Evolutionary conservation across 2,888 invertebrate species (phyloP).

Genomic region (Caenorhabditis sp.): DNA sequence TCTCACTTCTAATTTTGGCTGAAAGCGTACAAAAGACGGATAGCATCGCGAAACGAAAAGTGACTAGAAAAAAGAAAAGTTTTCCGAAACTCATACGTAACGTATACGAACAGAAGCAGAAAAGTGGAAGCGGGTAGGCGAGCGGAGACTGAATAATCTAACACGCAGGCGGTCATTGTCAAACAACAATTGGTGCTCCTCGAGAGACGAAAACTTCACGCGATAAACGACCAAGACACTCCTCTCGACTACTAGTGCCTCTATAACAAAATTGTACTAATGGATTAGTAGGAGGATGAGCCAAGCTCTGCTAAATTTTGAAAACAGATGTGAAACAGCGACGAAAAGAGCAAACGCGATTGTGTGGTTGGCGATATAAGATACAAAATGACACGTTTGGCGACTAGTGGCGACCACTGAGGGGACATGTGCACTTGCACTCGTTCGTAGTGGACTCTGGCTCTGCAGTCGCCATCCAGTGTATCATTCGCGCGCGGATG

Average conservation of each 20-base stretch:
- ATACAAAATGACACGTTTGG: too few relatives aligned
- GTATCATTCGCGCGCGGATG: conserved; percentile 38
- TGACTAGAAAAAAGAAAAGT: conserved; percentile 10
- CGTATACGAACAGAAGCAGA: conserved; percentile 34
- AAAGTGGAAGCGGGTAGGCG: conserved; percentile 16
- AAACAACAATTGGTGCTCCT: conserved; percentile 50
- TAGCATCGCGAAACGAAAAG: conserved; percentile 5
- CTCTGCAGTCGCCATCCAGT: conserved; percentile 32
- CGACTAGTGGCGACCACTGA: conserved; percentile 10
- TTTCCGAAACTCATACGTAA: conserved; percentile 14
- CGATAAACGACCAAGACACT: conserved; percentile 12
- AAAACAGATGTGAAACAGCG: conserved; percentile 18
- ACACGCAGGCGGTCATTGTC: conserved; percentile 36
- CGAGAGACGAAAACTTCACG: conserved; percentile 26
- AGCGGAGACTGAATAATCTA: conserved; percentile 43
- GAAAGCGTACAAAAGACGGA: conserved; percentile 10
- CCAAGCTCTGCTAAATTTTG: too few relatives aligned
- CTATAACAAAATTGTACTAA: conserved; percentile 30
- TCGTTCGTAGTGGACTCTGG: conserved; percentile 34
- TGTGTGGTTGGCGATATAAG: too few relatives aligned
- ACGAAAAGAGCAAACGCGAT: too few relatives aligned
- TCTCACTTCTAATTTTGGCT: neutral
- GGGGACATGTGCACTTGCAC: conserved; percentile 39
- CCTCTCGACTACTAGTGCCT: conserved; percentile 3
- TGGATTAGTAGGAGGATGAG: conserved; percentile 9